Conservation (phyloP, 1,140 invertebrate species). For the Zaprionus ghesquierei region DNA sequence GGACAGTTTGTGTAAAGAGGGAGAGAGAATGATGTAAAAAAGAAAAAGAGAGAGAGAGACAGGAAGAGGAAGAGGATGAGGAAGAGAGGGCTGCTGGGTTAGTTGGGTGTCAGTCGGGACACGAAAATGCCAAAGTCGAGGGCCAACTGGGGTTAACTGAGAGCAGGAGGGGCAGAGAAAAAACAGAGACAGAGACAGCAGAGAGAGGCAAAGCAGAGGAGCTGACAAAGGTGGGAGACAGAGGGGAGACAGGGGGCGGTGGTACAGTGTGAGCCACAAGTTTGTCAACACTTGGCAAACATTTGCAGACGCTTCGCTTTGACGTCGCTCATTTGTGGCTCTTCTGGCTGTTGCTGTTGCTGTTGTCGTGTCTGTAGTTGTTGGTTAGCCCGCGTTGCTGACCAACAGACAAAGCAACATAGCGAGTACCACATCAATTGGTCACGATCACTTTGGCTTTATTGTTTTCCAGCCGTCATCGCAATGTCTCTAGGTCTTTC, state of each 20-base stretch:
- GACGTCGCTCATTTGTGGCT: not conserved
- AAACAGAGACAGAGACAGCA: not conserved
- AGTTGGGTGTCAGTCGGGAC: not conserved
- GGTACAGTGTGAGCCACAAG: slow-evolving; percentile 45
- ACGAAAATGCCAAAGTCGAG: not conserved
- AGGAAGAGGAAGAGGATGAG: not conserved
- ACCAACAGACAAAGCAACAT: slow-evolving; percentile 36
- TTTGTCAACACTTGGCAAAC: slow-evolving; percentile 65
- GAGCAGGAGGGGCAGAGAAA: not conserved
- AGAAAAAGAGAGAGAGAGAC: not conserved
- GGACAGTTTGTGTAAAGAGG: slow-evolving; percentile 41
- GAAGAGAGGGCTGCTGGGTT: not conserved
- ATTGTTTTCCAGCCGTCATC: slow-evolving; percentile 56
- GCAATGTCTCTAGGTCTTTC: slow-evolving; percentile 12
- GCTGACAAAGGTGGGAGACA: not conserved
- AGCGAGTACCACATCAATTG: slow-evolving; percentile 48
- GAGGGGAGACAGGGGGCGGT: not conserved
- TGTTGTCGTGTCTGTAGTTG: slow-evolving; percentile 10
- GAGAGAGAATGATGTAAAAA: not conserved
- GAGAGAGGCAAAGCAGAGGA: not conserved
- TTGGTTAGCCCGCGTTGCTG: slow-evolving; percentile 37
- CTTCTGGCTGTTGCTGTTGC: not conserved
- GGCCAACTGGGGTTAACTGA: slow-evolving; percentile 13
- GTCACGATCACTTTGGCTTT: slow-evolving; percentile 74
- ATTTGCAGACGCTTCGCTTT: slow-evolving; percentile 64